Conservation (phyloP, 2,113 vertebrate species). For the Carassius gibelio region DNA sequence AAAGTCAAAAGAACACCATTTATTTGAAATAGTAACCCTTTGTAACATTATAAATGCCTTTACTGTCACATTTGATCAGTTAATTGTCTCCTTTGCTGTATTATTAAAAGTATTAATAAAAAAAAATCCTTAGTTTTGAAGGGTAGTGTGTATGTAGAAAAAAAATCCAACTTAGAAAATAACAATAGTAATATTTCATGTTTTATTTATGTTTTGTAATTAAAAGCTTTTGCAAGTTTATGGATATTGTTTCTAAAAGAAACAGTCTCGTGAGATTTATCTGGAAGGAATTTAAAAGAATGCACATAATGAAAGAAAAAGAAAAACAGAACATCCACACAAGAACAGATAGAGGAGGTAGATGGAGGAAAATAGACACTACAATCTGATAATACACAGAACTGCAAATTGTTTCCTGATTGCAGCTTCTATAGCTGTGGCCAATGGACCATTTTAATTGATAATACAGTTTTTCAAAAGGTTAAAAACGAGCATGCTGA, state of each 20-base stretch:
- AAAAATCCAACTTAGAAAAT: not conserved
- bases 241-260: constrained; percentile 13
- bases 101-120: not conserved
- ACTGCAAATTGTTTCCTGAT: not conserved
- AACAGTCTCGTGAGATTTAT: not conserved
- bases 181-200: not conserved
- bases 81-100: not conserved
- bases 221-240: constrained; percentile 2
- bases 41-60: not conserved
- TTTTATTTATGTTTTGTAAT: not conserved
- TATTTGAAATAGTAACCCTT: not conserved
- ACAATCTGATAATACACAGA: constrained; percentile 12
- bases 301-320: not conserved
- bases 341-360: not conserved
- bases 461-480: constrained; percentile 19
- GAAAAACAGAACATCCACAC: not conserved
- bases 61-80: not conserved
- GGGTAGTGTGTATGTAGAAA: not conserved
- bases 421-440: not conserved
- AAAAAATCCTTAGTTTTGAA: too few relatives aligned
- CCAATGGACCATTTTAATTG: not conserved
- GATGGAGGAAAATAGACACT: constrained; percentile 17
- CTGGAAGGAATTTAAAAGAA: constrained; percentile 3
- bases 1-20: not conserved
- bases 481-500: constrained; percentile 2